Conservation (phyloP, 2,888 invertebrate genomes). For the Bombylius discolor region DNA sequence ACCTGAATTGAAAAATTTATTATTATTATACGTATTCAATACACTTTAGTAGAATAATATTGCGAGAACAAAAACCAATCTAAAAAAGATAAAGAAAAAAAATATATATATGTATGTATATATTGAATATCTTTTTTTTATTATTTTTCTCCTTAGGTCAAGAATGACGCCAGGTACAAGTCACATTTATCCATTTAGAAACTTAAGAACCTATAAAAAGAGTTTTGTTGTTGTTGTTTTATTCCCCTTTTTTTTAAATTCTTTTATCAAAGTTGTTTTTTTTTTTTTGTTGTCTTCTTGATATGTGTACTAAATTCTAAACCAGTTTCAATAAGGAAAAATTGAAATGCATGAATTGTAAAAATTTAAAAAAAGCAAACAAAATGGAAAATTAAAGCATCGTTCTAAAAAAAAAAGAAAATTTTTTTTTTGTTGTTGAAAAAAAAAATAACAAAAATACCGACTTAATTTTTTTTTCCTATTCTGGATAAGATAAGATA, state of each 20-base stretch:
- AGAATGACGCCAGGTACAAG: not conserved
- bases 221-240: not conserved
- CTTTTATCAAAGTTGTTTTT: not conserved
- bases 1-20: too few species aligned
- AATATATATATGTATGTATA: too few species aligned
- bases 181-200: not conserved
- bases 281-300: not conserved
- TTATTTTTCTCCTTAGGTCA: not conserved
- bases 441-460: too few species aligned
- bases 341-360: too few species aligned
- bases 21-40: too few species aligned
- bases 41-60: too few species aligned
- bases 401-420: too few species aligned
- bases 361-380: not conserved
- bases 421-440: not conserved
- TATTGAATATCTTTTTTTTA: too few species aligned
- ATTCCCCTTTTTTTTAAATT: too few species aligned
- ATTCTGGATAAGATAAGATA: constrained; percentile 1
- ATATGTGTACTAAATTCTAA: not conserved
- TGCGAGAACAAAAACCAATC: too few species aligned
- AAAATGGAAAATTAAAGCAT: not conserved
- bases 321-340: not conserved
- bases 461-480: too few species aligned
- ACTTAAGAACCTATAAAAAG: not conserved
- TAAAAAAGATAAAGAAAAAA: too few species aligned